Evolutionary conservation across 2,113 vertebrate species (phyloP).

Genomic region (Protobothrops flavoviridis): DNA sequence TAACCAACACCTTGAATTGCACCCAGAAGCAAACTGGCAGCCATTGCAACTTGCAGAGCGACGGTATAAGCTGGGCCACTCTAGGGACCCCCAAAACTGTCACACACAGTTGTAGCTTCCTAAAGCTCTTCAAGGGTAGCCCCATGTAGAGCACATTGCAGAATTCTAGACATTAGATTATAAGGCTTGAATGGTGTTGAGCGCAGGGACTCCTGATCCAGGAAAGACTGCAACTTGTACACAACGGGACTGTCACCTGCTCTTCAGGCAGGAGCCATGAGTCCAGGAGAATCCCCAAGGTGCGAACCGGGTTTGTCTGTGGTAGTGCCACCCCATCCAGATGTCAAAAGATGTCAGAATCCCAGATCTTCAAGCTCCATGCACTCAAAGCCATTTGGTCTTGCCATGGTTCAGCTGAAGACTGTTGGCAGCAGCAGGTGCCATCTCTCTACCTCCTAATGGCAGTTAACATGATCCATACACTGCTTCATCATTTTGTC

Average conservation of each 20-base stretch:
- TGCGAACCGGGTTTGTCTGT: neutral
- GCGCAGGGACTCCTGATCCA: neutral
- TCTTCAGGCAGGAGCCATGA: neutral
- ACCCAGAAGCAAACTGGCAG: neutral
- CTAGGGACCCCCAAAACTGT: neutral
- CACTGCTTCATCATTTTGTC: neutral
- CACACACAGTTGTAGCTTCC: neutral
- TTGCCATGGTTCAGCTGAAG: neutral
- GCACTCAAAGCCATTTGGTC: neutral
- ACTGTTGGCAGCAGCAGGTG: neutral
- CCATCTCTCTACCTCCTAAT: neutral
- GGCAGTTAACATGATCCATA: neutral
- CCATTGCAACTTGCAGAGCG: neutral
- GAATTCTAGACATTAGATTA: neutral
- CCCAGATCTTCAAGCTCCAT: neutral
- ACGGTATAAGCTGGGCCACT: neutral
- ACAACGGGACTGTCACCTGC: neutral
- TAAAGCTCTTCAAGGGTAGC: neutral
- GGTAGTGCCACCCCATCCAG: neutral
- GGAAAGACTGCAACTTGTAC: neutral
- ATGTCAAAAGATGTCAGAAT: neutral
- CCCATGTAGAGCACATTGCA: neutral
- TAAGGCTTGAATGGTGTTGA: neutral
- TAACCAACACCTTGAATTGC: neutral
- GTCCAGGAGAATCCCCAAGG: neutral